phyloP scores from a whole-genome alignment of 2,888 invertebrate genomes.

The Mylabris sibirica region DNA sequence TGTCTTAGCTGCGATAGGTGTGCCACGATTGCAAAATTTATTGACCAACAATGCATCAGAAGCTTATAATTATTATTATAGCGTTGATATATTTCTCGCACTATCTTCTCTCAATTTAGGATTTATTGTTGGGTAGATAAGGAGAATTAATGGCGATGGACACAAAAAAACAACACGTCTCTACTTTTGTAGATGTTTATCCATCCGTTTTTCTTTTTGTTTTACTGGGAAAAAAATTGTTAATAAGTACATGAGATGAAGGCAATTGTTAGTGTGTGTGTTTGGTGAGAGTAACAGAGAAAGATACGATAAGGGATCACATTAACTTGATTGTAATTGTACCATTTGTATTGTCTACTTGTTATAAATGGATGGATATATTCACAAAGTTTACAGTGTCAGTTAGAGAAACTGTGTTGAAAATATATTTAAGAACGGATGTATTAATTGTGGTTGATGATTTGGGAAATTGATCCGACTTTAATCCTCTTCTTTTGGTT shows the following conservation, averaged over 20 bases:
- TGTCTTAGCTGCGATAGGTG: slow-evolving; percentile 1
- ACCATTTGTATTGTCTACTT: neutral
- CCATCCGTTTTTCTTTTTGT: slow-evolving; percentile 19
- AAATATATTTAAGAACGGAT: neutral
- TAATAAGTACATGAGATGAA: slow-evolving; percentile 33
- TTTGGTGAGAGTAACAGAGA: neutral
- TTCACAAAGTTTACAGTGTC: neutral
- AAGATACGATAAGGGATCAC: slow-evolving; percentile 21
- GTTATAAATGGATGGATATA: neutral
- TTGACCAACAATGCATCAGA: slow-evolving; percentile 42
- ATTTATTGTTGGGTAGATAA: slow-evolving; percentile 56
- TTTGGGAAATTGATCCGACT: slow-evolving; percentile 20
- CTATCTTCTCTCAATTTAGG: slow-evolving; percentile 53
- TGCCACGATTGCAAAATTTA: slow-evolving; percentile 32
- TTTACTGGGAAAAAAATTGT: slow-evolving; percentile 7
- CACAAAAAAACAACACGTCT: slow-evolving; percentile 26
- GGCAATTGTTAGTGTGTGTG: slow-evolving; percentile 25
- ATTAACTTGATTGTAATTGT: slow-evolving; percentile 27
- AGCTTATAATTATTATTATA: slow-evolving; percentile 53
- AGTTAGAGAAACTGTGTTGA: neutral
- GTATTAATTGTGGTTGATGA: neutral
- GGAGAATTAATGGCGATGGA: slow-evolving; percentile 35
- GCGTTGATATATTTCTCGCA: slow-evolving; percentile 56
- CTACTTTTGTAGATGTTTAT: slow-evolving; percentile 30
- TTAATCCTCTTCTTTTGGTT: slow-evolving; percentile 39